Percentiles rank a stretch among this genome's conserved stretches.
Conservation (phyloP, 2,113 vertebrate species). For the Phocoena phocoena region DNA sequence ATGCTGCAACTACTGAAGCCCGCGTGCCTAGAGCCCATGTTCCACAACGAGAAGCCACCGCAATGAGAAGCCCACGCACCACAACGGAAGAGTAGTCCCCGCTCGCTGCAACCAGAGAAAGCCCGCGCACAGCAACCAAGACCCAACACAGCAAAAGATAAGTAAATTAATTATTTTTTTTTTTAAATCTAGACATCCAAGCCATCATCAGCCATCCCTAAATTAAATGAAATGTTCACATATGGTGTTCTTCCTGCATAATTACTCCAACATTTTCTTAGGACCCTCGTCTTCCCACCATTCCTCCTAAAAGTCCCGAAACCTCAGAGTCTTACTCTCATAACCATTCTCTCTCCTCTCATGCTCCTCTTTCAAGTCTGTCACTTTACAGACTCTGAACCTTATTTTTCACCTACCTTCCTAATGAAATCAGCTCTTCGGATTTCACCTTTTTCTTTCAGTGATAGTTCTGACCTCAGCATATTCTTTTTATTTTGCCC, state of each 20-base stretch:
- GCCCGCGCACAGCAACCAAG: too few relatives aligned
- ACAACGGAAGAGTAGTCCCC: too few relatives aligned
- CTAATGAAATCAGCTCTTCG: neutral
- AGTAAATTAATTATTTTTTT: too few relatives aligned
- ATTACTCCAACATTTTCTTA: neutral
- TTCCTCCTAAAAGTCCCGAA: neutral
- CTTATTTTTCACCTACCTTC: neutral
- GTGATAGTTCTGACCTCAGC: neutral
- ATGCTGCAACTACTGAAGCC: too few relatives aligned
- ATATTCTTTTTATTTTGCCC: neutral
- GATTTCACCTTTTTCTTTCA: neutral
- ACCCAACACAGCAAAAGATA: too few relatives aligned
- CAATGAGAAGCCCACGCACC: too few relatives aligned
- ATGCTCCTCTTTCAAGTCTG: neutral
- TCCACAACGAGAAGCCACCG: too few relatives aligned
- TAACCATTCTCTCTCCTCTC: neutral
- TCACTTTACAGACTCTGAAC: neutral
- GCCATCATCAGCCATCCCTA: neutral
- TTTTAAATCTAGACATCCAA: neutral
- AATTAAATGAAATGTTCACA: constrained; percentile 2
- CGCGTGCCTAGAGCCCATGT: too few relatives aligned
- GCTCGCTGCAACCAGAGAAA: too few relatives aligned
- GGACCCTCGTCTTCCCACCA: neutral
- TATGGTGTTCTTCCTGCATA: constrained; percentile 12
- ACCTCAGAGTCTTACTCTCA: neutral